phyloP scores from a whole-genome alignment of 2,888 invertebrate species.

The Notocelia uddmanniana region DNA sequence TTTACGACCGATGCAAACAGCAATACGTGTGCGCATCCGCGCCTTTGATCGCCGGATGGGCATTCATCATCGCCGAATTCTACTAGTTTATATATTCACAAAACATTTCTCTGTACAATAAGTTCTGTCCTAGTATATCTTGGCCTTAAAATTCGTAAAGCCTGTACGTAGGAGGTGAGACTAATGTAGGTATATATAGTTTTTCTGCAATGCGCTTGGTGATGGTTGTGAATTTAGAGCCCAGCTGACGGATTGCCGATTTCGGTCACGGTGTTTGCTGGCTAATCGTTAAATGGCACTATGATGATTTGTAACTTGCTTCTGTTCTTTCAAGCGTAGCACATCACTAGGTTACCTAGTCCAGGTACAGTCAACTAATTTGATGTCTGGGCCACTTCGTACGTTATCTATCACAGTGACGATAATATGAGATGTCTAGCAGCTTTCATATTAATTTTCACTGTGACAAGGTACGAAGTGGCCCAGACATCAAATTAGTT shows the following conservation, averaged over 20 bases:
- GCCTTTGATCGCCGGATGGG: constrained; percentile 43
- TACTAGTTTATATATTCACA: not conserved
- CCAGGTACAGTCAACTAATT: too few species aligned
- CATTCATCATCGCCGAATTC: constrained; percentile 37
- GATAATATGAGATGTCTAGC: too few species aligned
- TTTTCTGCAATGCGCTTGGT: not conserved
- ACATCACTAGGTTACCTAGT: constrained; percentile 1
- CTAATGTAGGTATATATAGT: too few species aligned
- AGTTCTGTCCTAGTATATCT: not conserved
- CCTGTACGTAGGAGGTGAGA: not conserved
- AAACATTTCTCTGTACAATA: not conserved
- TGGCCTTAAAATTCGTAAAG: not conserved
- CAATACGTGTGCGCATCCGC: constrained; percentile 27
- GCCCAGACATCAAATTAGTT: too few species aligned
- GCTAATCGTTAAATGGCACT: constrained; percentile 29
- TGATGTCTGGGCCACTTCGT: too few species aligned
- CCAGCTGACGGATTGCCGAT: constrained; percentile 30
- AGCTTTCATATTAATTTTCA: too few species aligned
- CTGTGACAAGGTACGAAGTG: too few species aligned
- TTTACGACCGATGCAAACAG: constrained; percentile 36
- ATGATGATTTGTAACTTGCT: constrained; percentile 33
- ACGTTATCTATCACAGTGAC: too few species aligned
- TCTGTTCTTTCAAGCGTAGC: constrained; percentile 11
- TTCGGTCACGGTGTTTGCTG: constrained; percentile 22
- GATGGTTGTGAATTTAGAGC: not conserved